phyloP scores from a whole-genome alignment of 2,113 vertebrate species.

The Hippocampus barbouri region DNA sequence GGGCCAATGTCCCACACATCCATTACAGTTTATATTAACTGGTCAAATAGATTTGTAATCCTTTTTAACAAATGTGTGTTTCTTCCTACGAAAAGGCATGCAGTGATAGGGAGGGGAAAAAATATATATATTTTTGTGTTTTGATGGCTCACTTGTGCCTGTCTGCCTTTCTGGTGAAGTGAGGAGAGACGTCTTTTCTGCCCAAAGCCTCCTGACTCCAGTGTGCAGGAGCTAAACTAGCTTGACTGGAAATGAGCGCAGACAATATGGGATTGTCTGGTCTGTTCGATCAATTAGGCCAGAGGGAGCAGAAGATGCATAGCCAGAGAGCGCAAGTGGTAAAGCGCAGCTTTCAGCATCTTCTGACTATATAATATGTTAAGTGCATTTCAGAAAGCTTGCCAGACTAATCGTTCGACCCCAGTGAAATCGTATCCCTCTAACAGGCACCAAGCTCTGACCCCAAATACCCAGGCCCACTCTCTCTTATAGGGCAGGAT shows the following conservation, averaged over 20 bases:
- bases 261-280: conserved; percentile 61
- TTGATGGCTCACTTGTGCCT: conserved; percentile 18
- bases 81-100: too few relatives aligned
- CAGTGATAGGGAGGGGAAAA: background rate
- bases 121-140: conserved; percentile 9
- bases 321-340: conserved; percentile 41
- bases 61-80: background rate
- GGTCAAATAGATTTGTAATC: background rate
- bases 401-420: conserved; percentile 64
- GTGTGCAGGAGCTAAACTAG: conserved; percentile 64
- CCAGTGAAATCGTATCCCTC: conserved; percentile 54
- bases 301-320: conserved; percentile 38
- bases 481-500: conserved; percentile 12
- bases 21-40: background rate
- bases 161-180: conserved; percentile 48
- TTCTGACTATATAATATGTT: conserved; percentile 55
- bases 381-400: conserved; percentile 63
- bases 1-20: background rate
- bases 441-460: conserved; percentile 43
- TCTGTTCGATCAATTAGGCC: conserved; percentile 63
- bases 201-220: conserved; percentile 66
- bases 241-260: conserved; percentile 69
- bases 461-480: conserved; percentile 24
- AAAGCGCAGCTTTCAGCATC: conserved; percentile 47
- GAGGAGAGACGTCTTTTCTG: conserved; percentile 50